phyloP scores from a whole-genome alignment of 2,113 vertebrate species.

The Pholis gunnellus region DNA sequence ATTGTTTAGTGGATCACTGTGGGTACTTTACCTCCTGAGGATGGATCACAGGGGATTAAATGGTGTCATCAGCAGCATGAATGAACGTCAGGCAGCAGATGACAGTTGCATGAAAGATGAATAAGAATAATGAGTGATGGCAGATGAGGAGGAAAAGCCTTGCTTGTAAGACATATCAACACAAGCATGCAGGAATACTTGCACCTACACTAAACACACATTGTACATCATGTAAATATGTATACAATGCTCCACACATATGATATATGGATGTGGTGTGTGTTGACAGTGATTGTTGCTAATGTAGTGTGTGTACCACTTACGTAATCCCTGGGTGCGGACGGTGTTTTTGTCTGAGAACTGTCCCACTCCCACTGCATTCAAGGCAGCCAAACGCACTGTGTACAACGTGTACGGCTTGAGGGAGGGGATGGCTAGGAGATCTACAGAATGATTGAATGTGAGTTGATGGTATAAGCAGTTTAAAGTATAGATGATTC shows the following conservation, averaged over 20 bases:
- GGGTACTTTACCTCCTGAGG: conserved; percentile 74
- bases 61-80: conserved; percentile 43
- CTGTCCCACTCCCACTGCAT: conserved; percentile 71
- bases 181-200: neutral
- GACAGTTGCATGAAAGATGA: conserved; percentile 40
- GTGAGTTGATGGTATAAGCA: neutral
- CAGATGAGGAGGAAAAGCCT: conserved; percentile 19
- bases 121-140: conserved; percentile 29
- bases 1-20: conserved; percentile 6
- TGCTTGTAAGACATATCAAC: neutral
- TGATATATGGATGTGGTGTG: neutral
- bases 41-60: conserved; percentile 38
- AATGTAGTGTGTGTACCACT: conserved; percentile 48
- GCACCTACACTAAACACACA: neutral
- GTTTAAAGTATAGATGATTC: neutral
- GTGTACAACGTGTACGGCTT: conserved; percentile 76
- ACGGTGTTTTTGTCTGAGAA: conserved; percentile 67
- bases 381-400: conserved; percentile 77
- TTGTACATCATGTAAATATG: neutral
- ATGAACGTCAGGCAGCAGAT: conserved; percentile 51
- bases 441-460: conserved; percentile 46
- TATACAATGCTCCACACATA: neutral
- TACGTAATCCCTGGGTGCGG: conserved; percentile 75
- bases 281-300: neutral
- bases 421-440: conserved; percentile 60